Conservation (phyloP, 2,888 invertebrate genomes). For the Netelia fuscicornis region DNA sequence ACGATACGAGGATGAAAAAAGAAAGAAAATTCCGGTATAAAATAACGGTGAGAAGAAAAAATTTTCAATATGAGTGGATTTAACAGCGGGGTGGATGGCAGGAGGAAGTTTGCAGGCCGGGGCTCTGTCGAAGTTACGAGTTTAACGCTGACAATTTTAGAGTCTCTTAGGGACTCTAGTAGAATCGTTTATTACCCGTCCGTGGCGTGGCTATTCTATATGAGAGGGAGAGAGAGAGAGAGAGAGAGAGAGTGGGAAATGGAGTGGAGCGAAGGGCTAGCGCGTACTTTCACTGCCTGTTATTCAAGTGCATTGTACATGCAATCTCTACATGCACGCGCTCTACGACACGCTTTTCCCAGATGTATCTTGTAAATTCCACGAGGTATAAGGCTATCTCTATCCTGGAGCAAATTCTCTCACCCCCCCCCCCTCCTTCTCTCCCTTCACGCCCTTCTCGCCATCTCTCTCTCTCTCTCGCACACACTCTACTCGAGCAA, state of each 20-base stretch:
- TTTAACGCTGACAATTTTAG: slow-evolving; percentile 65
- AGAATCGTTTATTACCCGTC: slow-evolving; percentile 68
- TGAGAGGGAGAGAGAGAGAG: neutral
- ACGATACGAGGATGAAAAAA: neutral
- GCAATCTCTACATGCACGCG: slow-evolving; percentile 3
- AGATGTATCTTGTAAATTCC: slow-evolving; percentile 63
- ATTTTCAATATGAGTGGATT: neutral
- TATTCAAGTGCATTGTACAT: slow-evolving; percentile 18
- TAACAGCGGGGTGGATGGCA: neutral
- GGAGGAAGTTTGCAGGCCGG: neutral
- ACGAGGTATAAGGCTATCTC: slow-evolving; percentile 24
- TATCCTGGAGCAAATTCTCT: neutral
- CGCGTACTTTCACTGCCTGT: slow-evolving; percentile 11
- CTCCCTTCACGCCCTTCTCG: no score
- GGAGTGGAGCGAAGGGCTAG: neutral
- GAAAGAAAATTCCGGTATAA: neutral
- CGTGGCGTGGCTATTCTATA: slow-evolving; percentile 38
- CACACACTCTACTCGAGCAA: neutral
- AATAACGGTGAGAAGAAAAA: neutral
- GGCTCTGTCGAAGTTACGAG: slow-evolving; percentile 59
- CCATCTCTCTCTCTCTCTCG: neutral
- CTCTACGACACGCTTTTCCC: slow-evolving; percentile 37
- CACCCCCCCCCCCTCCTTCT: neutral
- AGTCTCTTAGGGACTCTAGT: slow-evolving; percentile 65
- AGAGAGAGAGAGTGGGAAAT: neutral